These are phyloP conservation scores for Azorinus chamasolen DNA, from an alignment of 2,888 invertebrate genomes.

Conservation along the genomic window DNA sequence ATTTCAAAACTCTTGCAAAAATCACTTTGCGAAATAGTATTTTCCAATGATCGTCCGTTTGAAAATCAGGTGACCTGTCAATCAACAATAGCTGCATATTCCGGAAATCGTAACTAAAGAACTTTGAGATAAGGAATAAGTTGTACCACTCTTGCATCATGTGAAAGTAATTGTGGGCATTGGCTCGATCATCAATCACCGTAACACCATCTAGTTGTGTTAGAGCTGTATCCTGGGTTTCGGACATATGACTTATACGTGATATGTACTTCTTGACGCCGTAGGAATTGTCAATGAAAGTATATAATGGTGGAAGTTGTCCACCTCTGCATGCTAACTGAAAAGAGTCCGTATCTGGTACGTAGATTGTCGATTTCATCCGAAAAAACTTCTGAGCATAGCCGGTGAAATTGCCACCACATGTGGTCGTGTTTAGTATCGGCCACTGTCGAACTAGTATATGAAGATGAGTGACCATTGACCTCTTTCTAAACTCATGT, in stretches of 20 bases:
- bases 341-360: slow-evolving; percentile 29
- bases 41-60: slow-evolving; percentile 53
- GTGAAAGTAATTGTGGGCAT: slow-evolving; percentile 59
- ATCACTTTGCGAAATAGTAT: slow-evolving; percentile 30
- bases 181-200: too few relatives aligned
- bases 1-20: slow-evolving; percentile 17
- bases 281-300: neutral
- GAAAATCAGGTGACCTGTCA: slow-evolving; percentile 39
- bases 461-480: too few relatives aligned
- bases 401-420: slow-evolving; percentile 45
- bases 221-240: too few relatives aligned
- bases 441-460: too few relatives aligned
- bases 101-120: slow-evolving; percentile 26
- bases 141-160: slow-evolving; percentile 62
- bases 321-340: slow-evolving; percentile 17
- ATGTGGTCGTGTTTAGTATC: neutral
- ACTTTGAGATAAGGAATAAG: slow-evolving; percentile 41
- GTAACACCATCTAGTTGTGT: too few relatives aligned
- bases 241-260: too few relatives aligned
- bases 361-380: slow-evolving; percentile 27
- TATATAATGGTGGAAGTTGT: neutral
- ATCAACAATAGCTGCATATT: slow-evolving; percentile 38
- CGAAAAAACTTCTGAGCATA: slow-evolving; percentile 48
- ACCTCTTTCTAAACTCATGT: too few relatives aligned
- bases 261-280: too few relatives aligned